phyloP scores from a whole-genome alignment of 2,113 vertebrate genomes.

The Ranitomeya imitator region DNA sequence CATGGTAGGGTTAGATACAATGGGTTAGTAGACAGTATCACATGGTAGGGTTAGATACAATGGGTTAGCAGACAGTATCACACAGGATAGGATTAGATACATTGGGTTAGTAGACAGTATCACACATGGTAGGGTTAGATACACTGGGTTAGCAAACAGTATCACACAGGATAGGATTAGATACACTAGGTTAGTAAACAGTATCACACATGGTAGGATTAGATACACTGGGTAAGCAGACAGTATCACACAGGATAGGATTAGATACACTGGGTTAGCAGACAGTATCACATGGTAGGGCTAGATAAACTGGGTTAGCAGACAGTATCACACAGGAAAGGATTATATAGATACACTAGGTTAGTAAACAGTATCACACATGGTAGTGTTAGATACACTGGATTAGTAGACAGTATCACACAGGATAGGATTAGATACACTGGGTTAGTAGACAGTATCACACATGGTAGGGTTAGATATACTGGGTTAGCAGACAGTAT shows the following conservation, averaged over 20 bases:
- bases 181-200: not conserved
- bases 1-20: not conserved
- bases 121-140: not conserved
- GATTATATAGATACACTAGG: not conserved
- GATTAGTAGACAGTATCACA: not conserved
- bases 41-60: not conserved
- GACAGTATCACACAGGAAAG: not conserved
- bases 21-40: not conserved
- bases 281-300: not conserved
- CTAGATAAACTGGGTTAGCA: not conserved
- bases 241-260: not conserved
- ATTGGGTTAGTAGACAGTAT: not conserved
- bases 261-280: not conserved
- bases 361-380: not conserved
- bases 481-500: not conserved
- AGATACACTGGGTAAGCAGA: not conserved
- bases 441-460: not conserved
- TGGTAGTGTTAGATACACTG: not conserved
- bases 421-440: not conserved
- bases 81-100: not conserved
- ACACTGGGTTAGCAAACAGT: not conserved
- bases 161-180: not conserved
- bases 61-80: not conserved
- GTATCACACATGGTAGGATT: not conserved
- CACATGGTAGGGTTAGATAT: not conserved